These are phyloP conservation scores for Manis javanica DNA, from an alignment of 2,797 vertebrate genomes.

Conservation along the genomic window DNA sequence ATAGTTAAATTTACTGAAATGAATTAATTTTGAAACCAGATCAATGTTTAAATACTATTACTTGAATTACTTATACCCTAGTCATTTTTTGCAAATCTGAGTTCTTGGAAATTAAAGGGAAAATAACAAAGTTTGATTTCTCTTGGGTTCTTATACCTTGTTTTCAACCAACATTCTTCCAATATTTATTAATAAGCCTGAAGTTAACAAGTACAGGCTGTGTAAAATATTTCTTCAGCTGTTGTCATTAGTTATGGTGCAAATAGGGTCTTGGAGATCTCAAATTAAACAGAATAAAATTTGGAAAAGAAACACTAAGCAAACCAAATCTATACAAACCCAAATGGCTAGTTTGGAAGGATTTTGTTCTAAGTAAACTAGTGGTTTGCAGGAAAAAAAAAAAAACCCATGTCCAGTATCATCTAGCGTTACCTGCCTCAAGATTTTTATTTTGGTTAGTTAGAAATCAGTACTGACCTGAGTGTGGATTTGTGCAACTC, in stretches of 20 bases:
- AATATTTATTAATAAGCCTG: constrained; percentile 42
- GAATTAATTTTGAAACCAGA: constrained; percentile 55
- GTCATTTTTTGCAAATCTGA: constrained; percentile 43
- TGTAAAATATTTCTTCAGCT: constrained; percentile 14
- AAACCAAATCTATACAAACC: constrained; percentile 44
- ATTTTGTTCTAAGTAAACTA: constrained; percentile 45
- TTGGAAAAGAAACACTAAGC: neutral
- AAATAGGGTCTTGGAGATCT: constrained; percentile 43
- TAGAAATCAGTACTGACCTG: constrained; percentile 6
- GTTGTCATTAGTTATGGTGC: constrained; percentile 20
- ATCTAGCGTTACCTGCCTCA: neutral
- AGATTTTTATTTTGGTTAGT: constrained; percentile 53
- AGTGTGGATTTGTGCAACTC: constrained; percentile 14
- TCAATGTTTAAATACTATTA: constrained; percentile 32
- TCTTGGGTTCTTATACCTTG: constrained; percentile 40
- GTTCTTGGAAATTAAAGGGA: constrained; percentile 34
- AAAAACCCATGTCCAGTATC: constrained; percentile 20
- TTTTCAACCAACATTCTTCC: constrained; percentile 42
- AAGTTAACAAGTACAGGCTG: constrained; percentile 35
- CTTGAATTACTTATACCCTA: constrained; percentile 47
- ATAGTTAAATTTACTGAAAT: constrained; percentile 31
- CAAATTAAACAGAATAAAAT: constrained; percentile 43
- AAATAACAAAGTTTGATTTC: constrained; percentile 53
- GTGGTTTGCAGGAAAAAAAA: neutral
- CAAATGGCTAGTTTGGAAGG: neutral